These are phyloP conservation scores for Bufotes viridis DNA, from an alignment of 2,797 vertebrate species.

Conservation along the genomic window DNA sequence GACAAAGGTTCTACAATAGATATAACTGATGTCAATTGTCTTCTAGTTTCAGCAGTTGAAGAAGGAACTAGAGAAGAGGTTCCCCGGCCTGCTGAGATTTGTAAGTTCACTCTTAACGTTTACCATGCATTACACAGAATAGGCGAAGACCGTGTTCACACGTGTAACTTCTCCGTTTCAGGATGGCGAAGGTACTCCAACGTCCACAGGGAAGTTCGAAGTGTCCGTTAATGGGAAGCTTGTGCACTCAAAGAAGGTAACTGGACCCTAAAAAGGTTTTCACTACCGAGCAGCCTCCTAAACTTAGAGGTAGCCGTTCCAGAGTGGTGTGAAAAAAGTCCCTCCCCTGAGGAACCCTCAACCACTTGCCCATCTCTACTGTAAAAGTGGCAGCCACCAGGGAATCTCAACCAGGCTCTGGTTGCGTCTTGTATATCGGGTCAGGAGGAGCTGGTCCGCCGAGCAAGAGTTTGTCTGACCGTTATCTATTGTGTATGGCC, in stretches of 20 bases:
- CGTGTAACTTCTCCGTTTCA: conserved; percentile 10
- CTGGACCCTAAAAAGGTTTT: neutral
- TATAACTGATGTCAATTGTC: neutral
- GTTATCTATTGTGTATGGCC: too few relatives aligned
- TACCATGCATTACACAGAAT: neutral
- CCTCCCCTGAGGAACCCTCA: too few relatives aligned
- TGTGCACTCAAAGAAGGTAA: conserved; percentile 75
- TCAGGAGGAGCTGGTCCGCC: too few relatives aligned
- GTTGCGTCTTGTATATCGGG: too few relatives aligned
- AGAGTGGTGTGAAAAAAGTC: too few relatives aligned
- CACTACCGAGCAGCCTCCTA: neutral
- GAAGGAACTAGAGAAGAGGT: conserved; percentile 43
- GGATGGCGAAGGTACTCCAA: conserved; percentile 68
- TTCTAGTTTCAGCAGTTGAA: conserved; percentile 47
- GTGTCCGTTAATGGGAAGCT: conserved; percentile 68
- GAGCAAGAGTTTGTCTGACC: too few relatives aligned
- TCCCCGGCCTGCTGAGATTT: conserved; percentile 41
- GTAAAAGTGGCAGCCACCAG: too few relatives aligned
- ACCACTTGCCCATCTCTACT: too few relatives aligned
- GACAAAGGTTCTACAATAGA: neutral
- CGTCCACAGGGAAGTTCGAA: conserved; percentile 73
- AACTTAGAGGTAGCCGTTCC: neutral
- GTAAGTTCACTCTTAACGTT: conserved; percentile 13
- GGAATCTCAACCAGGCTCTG: too few relatives aligned
- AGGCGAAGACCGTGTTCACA: neutral